Evolutionary conservation across 2,113 vertebrate genomes (phyloP).

Genomic region (Plectropomus leopardus): DNA sequence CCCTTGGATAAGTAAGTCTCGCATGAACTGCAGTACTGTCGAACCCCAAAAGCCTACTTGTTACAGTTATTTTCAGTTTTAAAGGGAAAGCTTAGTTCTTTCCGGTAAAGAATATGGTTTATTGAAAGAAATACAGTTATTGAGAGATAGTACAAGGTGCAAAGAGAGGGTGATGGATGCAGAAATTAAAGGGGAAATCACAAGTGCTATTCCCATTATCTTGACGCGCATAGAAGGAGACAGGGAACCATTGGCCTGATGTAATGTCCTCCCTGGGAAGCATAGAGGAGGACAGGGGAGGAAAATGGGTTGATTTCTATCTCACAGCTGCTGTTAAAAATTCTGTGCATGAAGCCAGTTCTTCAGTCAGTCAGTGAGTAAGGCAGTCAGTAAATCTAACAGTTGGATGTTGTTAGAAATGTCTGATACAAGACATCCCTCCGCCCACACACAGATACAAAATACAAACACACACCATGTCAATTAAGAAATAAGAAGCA

Average conservation of each 20-base stretch:
- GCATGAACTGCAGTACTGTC: slow-evolving; percentile 61
- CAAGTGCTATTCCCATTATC: slow-evolving; percentile 56
- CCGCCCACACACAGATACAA: background rate
- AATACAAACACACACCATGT: slow-evolving; percentile 3
- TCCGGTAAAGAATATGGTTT: slow-evolving; percentile 39
- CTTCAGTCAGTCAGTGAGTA: slow-evolving; percentile 37
- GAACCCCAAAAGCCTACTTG: slow-evolving; percentile 65
- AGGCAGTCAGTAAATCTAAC: slow-evolving; percentile 33
- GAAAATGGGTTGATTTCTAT: slow-evolving; percentile 61
- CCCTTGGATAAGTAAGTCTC: slow-evolving; percentile 77
- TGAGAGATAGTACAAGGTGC: slow-evolving; percentile 33
- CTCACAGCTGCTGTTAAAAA: slow-evolving; percentile 60
- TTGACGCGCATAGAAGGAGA: slow-evolving; percentile 29
- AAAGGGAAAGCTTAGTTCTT: slow-evolving; percentile 41
- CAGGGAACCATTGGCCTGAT: slow-evolving; percentile 48
- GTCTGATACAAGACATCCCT: background rate
- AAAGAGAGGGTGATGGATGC: slow-evolving; percentile 39
- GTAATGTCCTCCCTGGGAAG: slow-evolving; percentile 57
- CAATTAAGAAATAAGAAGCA: slow-evolving; percentile 34
- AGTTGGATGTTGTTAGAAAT: slow-evolving; percentile 43
- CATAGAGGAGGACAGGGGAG: slow-evolving; percentile 26
- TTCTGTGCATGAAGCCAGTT: slow-evolving; percentile 47
- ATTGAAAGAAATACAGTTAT: slow-evolving; percentile 53
- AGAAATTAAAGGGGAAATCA: slow-evolving; percentile 59
- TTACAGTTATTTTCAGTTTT: slow-evolving; percentile 58